phyloP scores from a whole-genome alignment of 2,797 vertebrate species.

The Lacerta bilineata region DNA sequence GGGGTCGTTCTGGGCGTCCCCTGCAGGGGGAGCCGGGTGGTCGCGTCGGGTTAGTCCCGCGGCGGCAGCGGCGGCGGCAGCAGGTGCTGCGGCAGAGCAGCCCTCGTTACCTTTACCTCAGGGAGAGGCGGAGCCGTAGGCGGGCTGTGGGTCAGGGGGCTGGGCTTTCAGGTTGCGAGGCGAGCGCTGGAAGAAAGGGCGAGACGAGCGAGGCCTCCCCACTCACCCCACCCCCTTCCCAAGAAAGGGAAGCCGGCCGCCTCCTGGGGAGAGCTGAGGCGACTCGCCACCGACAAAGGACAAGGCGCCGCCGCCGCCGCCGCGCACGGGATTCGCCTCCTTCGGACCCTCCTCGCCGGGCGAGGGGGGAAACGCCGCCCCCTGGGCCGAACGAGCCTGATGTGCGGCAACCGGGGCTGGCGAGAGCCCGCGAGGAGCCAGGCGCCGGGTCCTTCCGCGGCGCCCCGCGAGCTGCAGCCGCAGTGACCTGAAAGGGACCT shows the following conservation, averaged over 20 bases:
- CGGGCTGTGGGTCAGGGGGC: conserved; percentile 35
- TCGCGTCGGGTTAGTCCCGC: not conserved
- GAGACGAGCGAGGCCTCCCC: not conserved
- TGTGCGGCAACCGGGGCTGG: conserved; percentile 43
- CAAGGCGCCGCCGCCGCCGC: not conserved
- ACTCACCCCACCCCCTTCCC: not conserved
- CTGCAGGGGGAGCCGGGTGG: conserved; percentile 27
- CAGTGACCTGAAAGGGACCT: conserved; percentile 30
- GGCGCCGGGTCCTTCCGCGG: conserved; percentile 8
- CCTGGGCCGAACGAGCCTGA: conserved; percentile 28
- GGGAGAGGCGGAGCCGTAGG: conserved; percentile 39
- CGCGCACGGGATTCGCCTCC: not conserved
- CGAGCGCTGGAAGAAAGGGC: conserved; percentile 21
- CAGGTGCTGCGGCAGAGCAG: conserved; percentile 66
- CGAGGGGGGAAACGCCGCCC: conserved; percentile 16
- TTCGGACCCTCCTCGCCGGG: conserved; percentile 25
- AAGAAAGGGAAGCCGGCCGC: conserved; percentile 10
- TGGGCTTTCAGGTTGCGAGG: conserved; percentile 55
- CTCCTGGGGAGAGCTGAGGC: not conserved
- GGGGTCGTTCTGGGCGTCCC: not conserved
- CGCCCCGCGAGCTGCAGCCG: conserved; percentile 34
- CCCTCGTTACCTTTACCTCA: conserved; percentile 62
- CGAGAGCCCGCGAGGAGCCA: conserved; percentile 36
- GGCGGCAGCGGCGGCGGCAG: conserved; percentile 39
- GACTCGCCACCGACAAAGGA: not conserved